A percentile compares a stretch with the other conserved stretches of the same genome.
Conservation (phyloP, 2,797 vertebrate species). For the Gymnoscopelus braueri region DNA sequence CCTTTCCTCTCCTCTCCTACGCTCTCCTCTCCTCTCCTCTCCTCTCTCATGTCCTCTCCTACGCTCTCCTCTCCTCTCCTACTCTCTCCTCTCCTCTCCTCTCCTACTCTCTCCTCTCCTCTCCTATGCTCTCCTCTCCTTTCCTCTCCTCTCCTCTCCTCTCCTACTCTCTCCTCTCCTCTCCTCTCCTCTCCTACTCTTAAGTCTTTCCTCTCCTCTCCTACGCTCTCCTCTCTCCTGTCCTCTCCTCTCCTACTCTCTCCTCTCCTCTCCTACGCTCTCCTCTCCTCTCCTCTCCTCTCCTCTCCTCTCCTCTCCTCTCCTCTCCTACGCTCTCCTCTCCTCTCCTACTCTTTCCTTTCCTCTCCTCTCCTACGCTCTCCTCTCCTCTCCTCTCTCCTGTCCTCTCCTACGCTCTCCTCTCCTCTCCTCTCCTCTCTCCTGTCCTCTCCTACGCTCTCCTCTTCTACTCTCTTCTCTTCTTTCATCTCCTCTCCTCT, state of each 20-base stretch:
- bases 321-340: slow-evolving; percentile 2
- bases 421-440: slow-evolving; percentile 30
- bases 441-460: slow-evolving; percentile 32
- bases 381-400: slow-evolving; percentile 2
- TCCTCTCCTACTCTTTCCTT: slow-evolving; percentile 24
- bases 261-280: slow-evolving; percentile 47
- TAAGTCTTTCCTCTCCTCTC: no score
- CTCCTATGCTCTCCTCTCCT: slow-evolving; percentile 39
- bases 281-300: slow-evolving; percentile 26
- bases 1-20: slow-evolving; percentile 25
- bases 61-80: no score
- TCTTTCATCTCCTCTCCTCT: neutral
- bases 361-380: slow-evolving; percentile 44
- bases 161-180: slow-evolving; percentile 19
- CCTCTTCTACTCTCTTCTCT: slow-evolving; percentile 62
- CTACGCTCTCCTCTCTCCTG: no score
- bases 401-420: neutral
- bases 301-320: neutral
- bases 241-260: neutral
- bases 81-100: slow-evolving; percentile 1
- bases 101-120: slow-evolving; percentile 34
- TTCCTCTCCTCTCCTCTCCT: slow-evolving; percentile 32
- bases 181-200: neutral
- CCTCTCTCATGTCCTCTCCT: no score
- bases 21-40: slow-evolving; percentile 24